Percentiles rank a stretch among this genome's conserved stretches.
Evolutionary conservation across 2,888 invertebrate species (phyloP).

Genomic region (Dione juno): DNA sequence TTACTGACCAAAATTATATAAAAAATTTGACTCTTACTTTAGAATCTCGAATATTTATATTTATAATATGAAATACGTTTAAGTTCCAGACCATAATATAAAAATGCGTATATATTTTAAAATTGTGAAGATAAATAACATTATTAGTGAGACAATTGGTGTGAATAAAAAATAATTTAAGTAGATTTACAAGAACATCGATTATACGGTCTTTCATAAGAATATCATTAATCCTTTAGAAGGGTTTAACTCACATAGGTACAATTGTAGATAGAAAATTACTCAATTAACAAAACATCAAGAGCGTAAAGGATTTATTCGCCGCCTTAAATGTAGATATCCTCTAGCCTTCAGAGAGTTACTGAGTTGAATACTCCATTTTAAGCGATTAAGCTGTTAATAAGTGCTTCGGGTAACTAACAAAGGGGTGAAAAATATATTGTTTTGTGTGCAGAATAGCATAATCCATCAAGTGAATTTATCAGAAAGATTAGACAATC

Average conservation of each 20-base stretch:
- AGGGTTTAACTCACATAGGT: conserved; percentile 34
- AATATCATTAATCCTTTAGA: conserved; percentile 31
- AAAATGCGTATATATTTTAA: too few relatives aligned
- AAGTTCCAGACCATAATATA: too few relatives aligned
- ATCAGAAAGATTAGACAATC: conserved; percentile 38
- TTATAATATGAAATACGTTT: too few relatives aligned
- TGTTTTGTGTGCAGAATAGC: conserved; percentile 61
- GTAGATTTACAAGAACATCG: background rate
- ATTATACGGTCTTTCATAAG: conserved; percentile 1
- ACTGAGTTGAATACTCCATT: conserved; percentile 60
- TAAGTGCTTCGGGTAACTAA: conserved; percentile 63
- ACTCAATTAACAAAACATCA: conserved; percentile 46
- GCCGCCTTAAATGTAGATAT: conserved; percentile 42
- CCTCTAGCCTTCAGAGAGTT: conserved; percentile 41
- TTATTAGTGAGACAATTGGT: too few relatives aligned
- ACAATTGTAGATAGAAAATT: conserved; percentile 43
- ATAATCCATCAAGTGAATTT: conserved; percentile 54
- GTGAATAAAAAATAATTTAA: conserved; percentile 1
- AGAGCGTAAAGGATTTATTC: conserved; percentile 44
- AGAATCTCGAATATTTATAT: too few relatives aligned
- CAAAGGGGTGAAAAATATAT: conserved; percentile 78
- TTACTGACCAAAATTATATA: too few relatives aligned
- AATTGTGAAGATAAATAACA: too few relatives aligned
- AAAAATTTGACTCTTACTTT: too few relatives aligned
- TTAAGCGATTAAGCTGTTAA: conserved; percentile 77